Conservation (phyloP, 1,140 invertebrate genomes). For the Ephestia elutella region DNA sequence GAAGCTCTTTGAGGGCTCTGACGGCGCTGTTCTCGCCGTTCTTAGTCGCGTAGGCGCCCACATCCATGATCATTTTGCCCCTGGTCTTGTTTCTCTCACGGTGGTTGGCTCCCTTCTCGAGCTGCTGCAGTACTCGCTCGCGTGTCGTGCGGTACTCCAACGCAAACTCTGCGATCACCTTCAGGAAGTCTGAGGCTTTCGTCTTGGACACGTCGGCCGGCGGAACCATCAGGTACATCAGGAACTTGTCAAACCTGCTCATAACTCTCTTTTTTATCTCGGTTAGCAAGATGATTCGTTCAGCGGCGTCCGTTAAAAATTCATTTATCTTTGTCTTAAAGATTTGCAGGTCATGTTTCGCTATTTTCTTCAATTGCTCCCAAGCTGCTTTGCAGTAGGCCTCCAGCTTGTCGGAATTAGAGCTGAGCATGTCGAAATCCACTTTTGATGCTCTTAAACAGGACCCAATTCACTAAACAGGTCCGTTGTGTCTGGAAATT, state of each 20-base stretch:
- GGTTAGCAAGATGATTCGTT: slow-evolving; percentile 95
- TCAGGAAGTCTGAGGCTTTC: slow-evolving; percentile 93
- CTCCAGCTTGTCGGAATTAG: slow-evolving; percentile 92
- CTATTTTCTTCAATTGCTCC: slow-evolving; percentile 96
- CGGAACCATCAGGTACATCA: slow-evolving; percentile 95
- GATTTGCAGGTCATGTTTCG: slow-evolving; percentile 95
- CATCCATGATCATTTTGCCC: slow-evolving; percentile 98
- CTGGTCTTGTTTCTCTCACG: slow-evolving; percentile 96
- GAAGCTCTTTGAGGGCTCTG: slow-evolving; percentile 51
- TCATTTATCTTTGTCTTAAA: slow-evolving; percentile 95
- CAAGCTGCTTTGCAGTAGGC: slow-evolving; percentile 97
- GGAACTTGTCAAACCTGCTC: slow-evolving; percentile 95
- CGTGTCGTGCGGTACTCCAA: slow-evolving; percentile 97
- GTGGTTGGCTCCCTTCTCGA: slow-evolving; percentile 96
- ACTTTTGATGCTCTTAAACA: slow-evolving; percentile 95
- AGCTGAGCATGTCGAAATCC: slow-evolving; percentile 91
- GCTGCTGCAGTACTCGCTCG: slow-evolving; percentile 95
- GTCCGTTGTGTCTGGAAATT: slow-evolving; percentile 95
- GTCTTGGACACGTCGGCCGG: slow-evolving; percentile 87
- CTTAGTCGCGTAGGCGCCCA: slow-evolving; percentile 73
- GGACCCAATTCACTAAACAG: slow-evolving; percentile 97
- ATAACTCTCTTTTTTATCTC: slow-evolving; percentile 93
- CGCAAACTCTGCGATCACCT: slow-evolving; percentile 98
- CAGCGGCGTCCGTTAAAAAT: slow-evolving; percentile 96
- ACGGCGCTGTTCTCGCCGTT: slow-evolving; percentile 52